These are phyloP conservation scores for Alaudala cheleensis DNA, from an alignment of 2,113 vertebrate species.

Conservation along the genomic window DNA sequence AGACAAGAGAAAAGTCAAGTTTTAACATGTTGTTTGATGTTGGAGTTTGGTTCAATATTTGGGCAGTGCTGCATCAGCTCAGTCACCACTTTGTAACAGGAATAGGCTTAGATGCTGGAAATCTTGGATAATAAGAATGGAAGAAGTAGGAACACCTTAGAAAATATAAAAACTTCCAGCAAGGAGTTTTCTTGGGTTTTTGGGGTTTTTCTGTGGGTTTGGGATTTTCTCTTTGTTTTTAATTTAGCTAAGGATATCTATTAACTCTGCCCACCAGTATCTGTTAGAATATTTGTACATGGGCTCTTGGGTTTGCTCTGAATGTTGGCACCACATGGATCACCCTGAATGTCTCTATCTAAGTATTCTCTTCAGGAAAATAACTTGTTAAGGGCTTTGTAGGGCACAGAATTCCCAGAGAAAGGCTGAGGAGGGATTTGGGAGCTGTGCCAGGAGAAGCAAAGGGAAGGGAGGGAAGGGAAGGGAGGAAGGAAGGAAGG, in stretches of 20 bases:
- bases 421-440: background rate
- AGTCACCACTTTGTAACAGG: background rate
- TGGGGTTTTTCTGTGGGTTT: background rate
- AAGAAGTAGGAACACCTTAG: background rate
- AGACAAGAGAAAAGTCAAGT: background rate
- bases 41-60: background rate
- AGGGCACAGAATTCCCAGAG: background rate
- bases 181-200: background rate
- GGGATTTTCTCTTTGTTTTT: background rate
- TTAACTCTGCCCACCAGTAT: background rate
- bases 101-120: background rate
- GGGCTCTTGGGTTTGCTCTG: background rate
- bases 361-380: background rate
- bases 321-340: background rate
- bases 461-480: background rate
- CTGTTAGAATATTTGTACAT: background rate
- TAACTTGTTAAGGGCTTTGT: background rate
- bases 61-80: background rate
- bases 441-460: background rate
- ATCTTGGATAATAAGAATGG: background rate
- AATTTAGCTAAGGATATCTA: background rate
- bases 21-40: background rate
- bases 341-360: background rate
- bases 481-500: too few species aligned
- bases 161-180: background rate